A percentile compares a stretch with the other conserved stretches of the same genome.
phyloP scores from a whole-genome alignment of 2,113 vertebrate genomes.

The Octodon degus region DNA sequence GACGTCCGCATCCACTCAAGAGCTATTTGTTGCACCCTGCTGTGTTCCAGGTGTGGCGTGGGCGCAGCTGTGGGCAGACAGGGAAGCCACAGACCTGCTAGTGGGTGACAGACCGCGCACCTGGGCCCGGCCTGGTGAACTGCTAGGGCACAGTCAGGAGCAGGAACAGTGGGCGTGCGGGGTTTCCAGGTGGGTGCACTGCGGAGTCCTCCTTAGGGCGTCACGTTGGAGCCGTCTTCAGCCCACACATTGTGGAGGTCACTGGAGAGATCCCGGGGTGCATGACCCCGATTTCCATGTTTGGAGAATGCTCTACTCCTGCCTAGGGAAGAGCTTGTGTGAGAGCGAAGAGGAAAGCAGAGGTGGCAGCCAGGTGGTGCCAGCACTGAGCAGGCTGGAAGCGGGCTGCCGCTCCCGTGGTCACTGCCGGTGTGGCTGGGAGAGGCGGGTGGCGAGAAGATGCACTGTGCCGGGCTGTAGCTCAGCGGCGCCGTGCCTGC shows the following conservation, averaged over 20 bases:
- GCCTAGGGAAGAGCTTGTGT: background rate
- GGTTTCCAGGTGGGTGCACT: background rate
- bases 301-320: background rate
- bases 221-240: background rate
- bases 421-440: no score
- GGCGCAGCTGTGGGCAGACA: background rate
- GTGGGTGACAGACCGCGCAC: background rate
- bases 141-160: background rate
- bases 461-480: background rate
- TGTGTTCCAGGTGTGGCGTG: background rate
- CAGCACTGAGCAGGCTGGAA: background rate
- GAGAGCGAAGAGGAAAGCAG: background rate
- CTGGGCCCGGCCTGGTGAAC: background rate
- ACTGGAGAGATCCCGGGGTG: background rate
- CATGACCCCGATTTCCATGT: background rate
- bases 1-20: background rate
- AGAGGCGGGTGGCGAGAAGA: background rate
- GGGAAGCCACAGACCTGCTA: background rate
- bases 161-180: background rate
- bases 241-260: background rate
- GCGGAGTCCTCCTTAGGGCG: background rate
- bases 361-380: no score
- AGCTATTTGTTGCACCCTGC: background rate
- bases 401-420: no score
- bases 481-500: no score